Evolutionary conservation across 92 coral and sea anemone genomes (phyloP), one percentile per base, ranked within the genome.

Genomic region (Porites lobata): DNA sequence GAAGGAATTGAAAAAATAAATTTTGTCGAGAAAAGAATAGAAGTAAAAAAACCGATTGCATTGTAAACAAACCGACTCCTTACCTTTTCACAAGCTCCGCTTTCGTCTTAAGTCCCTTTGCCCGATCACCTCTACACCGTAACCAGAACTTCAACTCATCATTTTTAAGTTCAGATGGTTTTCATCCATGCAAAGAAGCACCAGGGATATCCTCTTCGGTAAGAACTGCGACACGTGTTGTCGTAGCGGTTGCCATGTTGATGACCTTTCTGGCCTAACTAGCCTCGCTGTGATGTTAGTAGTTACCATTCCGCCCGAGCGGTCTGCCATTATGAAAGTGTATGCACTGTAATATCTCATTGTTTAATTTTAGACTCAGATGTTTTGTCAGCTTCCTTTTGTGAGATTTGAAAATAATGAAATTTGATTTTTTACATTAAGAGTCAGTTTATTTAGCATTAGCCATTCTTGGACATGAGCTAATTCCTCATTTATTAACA

Each of bases 41-140:
- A 59, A 59, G 24, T 8, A 7, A 38, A 10, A 32, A 61, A 62
- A 53, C 15, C 43, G 43, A 20, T 53, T 4, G 58, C 58, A 12
- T 53, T 0, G 50, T 29, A 1, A 43, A 43, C 56, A 29, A 43
- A 67, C 65, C 8, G 29, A 64, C 19, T 57, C 21, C 84, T 14
- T 67, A 81, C 77, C 77, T 81, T 54, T 81, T 81, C 86, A 81
- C 86, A 32, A 81, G 86, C 67, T 81, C 77, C 13, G 86, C 86
- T 68, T 81, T 81, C 38, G 76, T 68, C 32, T 81, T 81, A 17
- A 81, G 32, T 12, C 24, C 83, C 69, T 78, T 78, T 78, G 12
- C 83, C 51, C 10, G 83, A 18, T 19, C 63, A 20, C 58, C 58
- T 53, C 12, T 53, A 53, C 58, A 53, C 58, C 58, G 58, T 53